These are phyloP conservation scores for Coelopa frigida DNA, from an alignment of 1,140 invertebrate genomes.

Conservation along the genomic window DNA sequence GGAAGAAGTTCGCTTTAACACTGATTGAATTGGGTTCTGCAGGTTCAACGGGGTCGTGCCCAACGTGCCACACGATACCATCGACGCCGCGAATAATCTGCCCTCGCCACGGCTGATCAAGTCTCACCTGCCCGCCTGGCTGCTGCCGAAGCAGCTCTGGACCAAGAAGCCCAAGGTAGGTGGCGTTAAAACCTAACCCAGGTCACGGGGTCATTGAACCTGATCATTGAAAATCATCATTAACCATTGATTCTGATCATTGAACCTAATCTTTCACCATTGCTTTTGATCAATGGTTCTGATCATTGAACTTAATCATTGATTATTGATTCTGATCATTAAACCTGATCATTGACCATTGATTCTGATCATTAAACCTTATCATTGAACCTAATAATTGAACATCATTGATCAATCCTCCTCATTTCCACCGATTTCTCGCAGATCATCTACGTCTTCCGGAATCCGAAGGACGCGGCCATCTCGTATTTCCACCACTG, in stretches of 20 bases:
- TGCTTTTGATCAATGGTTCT: not conserved
- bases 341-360: no score
- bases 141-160: conserved; percentile 56
- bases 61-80: conserved; percentile 44
- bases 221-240: no score
- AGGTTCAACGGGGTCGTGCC: conserved; percentile 38
- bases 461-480: conserved; percentile 74
- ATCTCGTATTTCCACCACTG: conserved; percentile 72
- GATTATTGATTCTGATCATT: no score
- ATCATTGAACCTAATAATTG: not conserved
- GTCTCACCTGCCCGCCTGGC: conserved; percentile 60
- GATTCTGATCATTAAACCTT: not conserved
- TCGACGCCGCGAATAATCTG: conserved; percentile 42
- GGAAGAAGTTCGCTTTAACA: conserved; percentile 28
- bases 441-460: conserved; percentile 68
- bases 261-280: not conserved
- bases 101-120: conserved; percentile 57
- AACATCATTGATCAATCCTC: no score
- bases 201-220: not conserved
- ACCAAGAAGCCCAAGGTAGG: conserved; percentile 51
- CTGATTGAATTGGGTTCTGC: conserved; percentile 31
- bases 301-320: no score
- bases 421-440: not conserved
- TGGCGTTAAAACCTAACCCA: not conserved
- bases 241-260: not conserved